Percentiles rank a stretch among this genome's conserved stretches.
Conservation (phyloP, 2,113 vertebrate species). For the Garra rufa region DNA sequence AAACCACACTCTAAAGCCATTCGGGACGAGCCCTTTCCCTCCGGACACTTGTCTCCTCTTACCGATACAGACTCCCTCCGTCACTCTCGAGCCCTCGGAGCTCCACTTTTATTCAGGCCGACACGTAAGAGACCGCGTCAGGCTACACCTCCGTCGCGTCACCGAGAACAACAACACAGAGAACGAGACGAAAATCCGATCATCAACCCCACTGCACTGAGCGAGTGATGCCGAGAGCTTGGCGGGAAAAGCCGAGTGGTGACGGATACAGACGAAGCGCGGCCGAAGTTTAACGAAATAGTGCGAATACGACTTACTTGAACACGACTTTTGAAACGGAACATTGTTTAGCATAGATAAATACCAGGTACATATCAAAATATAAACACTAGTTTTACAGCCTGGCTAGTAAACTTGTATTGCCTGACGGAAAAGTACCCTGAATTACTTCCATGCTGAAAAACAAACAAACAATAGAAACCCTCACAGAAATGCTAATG, state of each 20-base stretch:
- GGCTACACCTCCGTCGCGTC: slow-evolving; percentile 99
- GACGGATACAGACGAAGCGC: slow-evolving; percentile 30
- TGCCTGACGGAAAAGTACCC: not conserved
- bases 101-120: slow-evolving; percentile 99
- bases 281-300: slow-evolving; percentile 6
- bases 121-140: slow-evolving; percentile 99
- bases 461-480: no score
- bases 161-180: slow-evolving; percentile 90
- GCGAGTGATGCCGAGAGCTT: slow-evolving; percentile 61
- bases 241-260: slow-evolving; percentile 58
- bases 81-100: slow-evolving; percentile 97
- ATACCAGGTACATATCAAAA: not conserved
- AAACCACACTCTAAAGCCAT: slow-evolving; percentile 65
- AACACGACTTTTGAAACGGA: not conserved
- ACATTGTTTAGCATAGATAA: not conserved
- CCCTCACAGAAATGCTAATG: no score
- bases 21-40: slow-evolving; percentile 71
- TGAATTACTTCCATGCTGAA: not conserved
- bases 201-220: slow-evolving; percentile 52
- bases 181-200: slow-evolving; percentile 71
- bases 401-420: not conserved
- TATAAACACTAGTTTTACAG: not conserved
- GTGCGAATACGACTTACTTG: not conserved
- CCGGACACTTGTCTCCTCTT: slow-evolving; percentile 89
- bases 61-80: slow-evolving; percentile 98